Conservation (phyloP, 2,888 invertebrate genomes). For the Tipula lateralis region DNA sequence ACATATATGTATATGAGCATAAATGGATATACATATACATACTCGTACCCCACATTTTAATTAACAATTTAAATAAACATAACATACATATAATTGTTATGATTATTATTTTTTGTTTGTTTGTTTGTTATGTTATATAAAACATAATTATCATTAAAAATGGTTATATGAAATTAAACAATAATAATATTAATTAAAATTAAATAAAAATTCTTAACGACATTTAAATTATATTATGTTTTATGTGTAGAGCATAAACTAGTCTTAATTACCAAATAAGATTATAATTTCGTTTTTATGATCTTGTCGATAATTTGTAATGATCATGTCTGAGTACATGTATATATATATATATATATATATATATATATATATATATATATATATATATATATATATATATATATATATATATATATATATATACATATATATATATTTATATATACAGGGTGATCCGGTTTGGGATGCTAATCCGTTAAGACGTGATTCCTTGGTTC, state of each 20-base stretch:
- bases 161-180: background rate
- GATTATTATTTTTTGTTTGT: background rate
- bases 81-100: background rate
- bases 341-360: background rate
- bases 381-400: too few relatives aligned
- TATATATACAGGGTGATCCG: too few relatives aligned
- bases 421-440: too few relatives aligned
- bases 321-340: background rate
- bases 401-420: too few relatives aligned
- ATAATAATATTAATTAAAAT: constrained; percentile 5
- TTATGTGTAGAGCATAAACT: background rate
- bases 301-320: background rate
- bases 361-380: too few relatives aligned
- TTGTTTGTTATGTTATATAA: background rate
- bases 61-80: background rate
- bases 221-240: background rate
- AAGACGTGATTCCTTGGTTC: too few relatives aligned
- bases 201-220: background rate
- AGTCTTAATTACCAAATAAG: background rate
- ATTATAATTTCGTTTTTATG: background rate
- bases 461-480: too few relatives aligned
- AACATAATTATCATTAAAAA: background rate
- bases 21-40: background rate
- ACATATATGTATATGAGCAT: background rate
- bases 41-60: background rate